Evolutionary conservation across 2,113 vertebrate genomes (phyloP).

Genomic region (Dicerorhinus sumatrensis): DNA sequence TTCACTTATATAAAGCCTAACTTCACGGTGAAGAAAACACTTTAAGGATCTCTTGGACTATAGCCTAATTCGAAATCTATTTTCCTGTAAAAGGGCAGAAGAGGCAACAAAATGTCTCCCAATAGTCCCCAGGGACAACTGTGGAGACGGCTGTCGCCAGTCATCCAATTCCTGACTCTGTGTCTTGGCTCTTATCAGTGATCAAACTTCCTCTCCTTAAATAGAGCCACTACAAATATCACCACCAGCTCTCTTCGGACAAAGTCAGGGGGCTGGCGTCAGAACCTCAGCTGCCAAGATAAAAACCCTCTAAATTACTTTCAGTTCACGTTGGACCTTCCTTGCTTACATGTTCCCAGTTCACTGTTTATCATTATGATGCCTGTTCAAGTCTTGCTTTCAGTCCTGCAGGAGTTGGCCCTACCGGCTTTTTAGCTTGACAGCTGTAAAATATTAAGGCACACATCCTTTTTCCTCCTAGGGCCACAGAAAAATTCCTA

Average conservation of each 20-base stretch:
- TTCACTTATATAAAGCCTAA: conserved; percentile 3
- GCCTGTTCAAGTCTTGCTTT: not conserved
- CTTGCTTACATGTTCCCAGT: not conserved
- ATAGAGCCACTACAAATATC: conserved; percentile 62
- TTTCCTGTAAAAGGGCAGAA: not conserved
- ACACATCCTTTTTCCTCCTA: not conserved
- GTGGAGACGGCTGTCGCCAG: conserved; percentile 60
- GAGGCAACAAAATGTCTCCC: conserved; percentile 39
- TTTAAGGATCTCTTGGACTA: not conserved
- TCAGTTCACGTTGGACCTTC: not conserved
- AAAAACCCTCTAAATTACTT: conserved; percentile 40
- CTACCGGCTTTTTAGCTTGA: not conserved
- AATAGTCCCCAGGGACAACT: conserved; percentile 39
- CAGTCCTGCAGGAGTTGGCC: not conserved
- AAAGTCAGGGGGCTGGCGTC: conserved; percentile 53
- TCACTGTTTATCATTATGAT: not conserved
- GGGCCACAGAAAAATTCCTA: not conserved
- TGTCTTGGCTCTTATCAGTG: conserved; percentile 66
- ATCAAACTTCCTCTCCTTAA: conserved; percentile 78
- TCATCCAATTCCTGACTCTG: conserved; percentile 53
- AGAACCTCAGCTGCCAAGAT: conserved; percentile 66
- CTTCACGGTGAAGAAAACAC: conserved; percentile 47
- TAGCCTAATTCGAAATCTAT: not conserved
- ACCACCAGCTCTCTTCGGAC: conserved; percentile 43
- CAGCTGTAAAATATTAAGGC: not conserved